Evolutionary conservation across 2,888 invertebrate genomes (phyloP), one percentile per base, ranked within the genome.

Genomic region (Eurytoma californica): DNA sequence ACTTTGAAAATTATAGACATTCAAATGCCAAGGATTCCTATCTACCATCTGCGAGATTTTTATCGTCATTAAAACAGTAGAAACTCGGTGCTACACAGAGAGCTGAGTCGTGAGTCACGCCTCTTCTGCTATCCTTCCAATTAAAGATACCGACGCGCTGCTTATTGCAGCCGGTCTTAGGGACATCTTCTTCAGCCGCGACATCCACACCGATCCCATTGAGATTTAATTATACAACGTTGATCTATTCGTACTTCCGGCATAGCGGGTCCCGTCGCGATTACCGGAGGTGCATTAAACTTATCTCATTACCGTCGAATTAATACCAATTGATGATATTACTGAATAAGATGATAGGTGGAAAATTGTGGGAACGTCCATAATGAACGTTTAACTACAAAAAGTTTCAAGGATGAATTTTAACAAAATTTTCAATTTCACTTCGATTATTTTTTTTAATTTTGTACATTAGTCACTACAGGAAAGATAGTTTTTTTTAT

Each of bases 41-140:
- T 78, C 80, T 70, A 47, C 57, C 78, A 81, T 74, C 78, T 78
- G 78, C 18, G 51, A 80, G 80, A 78, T 72, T 75, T 78, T 78
- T 75, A 75, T 78, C 75, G 55, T 81, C 78, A 72, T 81, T 76
- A 78, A 81, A 81, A 78, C 78, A 76, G 75, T 78, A 75, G 75
- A 78, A 61, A 77, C 61, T 47, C 66, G 20, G 28, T 12, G 69
- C 57, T 72, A 74, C 74, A 63, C 20, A 67, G 39, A 39, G 9
- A 68, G 78, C 69, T 76, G 75, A 63, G 76, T 66, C 57, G 73
- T 53, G 68, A 80, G 77, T 80, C 72, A 82, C 79, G 80, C 80
- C 79, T 77, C 82, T 82, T 74, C 72, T 39, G 75, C 81, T 82
- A 83, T 82, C 83, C 83, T 83, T 84, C 82, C 83, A 84, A 83